phyloP scores from a whole-genome alignment of 2,113 vertebrate genomes.

The Sisor rabdophorus region DNA sequence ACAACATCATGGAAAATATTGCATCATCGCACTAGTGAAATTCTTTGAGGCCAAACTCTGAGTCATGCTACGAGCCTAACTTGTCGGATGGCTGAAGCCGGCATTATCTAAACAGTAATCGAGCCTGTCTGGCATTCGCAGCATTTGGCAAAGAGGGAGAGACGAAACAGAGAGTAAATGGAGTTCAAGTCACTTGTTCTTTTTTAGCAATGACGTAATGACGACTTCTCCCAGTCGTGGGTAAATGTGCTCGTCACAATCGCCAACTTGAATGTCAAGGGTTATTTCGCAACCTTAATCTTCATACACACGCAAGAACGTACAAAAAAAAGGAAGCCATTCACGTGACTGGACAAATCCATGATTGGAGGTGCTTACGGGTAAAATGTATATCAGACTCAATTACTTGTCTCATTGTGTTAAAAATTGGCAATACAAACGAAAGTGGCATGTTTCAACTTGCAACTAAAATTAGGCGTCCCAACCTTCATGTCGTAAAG shows the following conservation, averaged over 20 bases:
- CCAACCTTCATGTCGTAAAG: neutral
- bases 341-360: neutral
- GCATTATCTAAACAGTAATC: slow-evolving; percentile 53
- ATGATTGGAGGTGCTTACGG: neutral
- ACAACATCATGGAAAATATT: slow-evolving; percentile 61
- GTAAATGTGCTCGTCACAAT: slow-evolving; percentile 9
- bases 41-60: slow-evolving; percentile 58
- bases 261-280: slow-evolving; percentile 9
- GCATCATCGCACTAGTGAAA: slow-evolving; percentile 51
- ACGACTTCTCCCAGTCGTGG: neutral
- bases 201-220: slow-evolving; percentile 32
- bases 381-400: neutral
- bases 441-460: neutral
- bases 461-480: neutral
- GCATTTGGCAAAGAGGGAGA: slow-evolving; percentile 45
- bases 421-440: neutral
- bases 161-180: slow-evolving; percentile 29
- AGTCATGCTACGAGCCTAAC: slow-evolving; percentile 58
- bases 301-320: neutral
- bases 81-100: slow-evolving; percentile 48
- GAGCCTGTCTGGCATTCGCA: slow-evolving; percentile 34
- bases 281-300: slow-evolving; percentile 26
- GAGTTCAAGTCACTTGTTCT: slow-evolving; percentile 30
- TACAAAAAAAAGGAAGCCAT: neutral
- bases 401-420: slow-evolving; percentile 6